Evolutionary conservation across 2,797 vertebrate genomes (phyloP).

Genomic region (Dermochelys coriacea): DNA sequence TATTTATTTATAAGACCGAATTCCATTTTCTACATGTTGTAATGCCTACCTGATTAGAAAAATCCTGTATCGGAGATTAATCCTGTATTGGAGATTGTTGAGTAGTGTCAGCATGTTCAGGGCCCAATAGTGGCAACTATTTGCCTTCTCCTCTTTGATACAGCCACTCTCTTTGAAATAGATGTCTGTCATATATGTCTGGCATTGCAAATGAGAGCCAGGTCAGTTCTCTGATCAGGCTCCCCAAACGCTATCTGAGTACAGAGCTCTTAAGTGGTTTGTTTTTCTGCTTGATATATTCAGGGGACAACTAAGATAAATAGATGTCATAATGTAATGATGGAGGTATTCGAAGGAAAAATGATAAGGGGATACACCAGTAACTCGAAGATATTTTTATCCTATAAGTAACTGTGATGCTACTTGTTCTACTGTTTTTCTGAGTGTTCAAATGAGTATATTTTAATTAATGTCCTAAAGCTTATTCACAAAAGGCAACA

Average conservation of each 20-base stretch:
- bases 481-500: not conserved
- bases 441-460: not conserved
- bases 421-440: not conserved
- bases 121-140: not conserved
- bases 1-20: constrained; percentile 14
- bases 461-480: not conserved
- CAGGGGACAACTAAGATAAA: not conserved
- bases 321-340: not conserved
- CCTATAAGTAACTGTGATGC: constrained; percentile 3
- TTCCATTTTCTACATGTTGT: constrained; percentile 28
- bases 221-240: not conserved
- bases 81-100: not conserved
- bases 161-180: not conserved
- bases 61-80: not conserved
- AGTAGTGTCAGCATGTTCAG: not conserved
- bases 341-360: constrained; percentile 13
- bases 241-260: not conserved
- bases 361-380: not conserved
- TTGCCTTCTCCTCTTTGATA: not conserved
- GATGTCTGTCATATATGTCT: not conserved
- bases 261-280: not conserved
- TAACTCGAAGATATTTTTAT: not conserved
- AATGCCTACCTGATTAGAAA: not conserved
- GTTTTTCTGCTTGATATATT: not conserved
- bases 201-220: not conserved